These are phyloP conservation scores for Oppia nitens DNA, from an alignment of 1,140 invertebrate species.

Conservation along the genomic window DNA sequence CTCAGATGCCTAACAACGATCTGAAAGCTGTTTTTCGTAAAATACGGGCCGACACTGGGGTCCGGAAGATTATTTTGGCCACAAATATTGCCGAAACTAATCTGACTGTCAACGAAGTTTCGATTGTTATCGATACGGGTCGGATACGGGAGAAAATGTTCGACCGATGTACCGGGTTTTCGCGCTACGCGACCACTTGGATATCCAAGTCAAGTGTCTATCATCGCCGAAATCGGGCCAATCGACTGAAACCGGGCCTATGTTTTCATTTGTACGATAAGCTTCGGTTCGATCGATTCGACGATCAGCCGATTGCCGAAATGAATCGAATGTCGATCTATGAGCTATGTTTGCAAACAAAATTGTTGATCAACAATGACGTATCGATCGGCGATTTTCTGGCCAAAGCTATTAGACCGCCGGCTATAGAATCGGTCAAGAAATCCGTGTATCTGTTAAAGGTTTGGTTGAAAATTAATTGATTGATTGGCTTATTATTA, in stretches of 20 bases:
- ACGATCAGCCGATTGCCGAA: conserved; percentile 69
- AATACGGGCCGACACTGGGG: conserved; percentile 48
- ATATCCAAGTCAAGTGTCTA: conserved; percentile 93
- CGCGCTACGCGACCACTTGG: conserved; percentile 76
- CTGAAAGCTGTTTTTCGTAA: conserved; percentile 69
- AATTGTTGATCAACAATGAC: conserved; percentile 27
- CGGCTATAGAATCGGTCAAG: conserved; percentile 28
- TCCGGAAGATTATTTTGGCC: conserved; percentile 89
- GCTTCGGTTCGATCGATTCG: conserved; percentile 58
- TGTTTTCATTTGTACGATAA: conserved; percentile 73
- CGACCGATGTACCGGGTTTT: conserved; percentile 87
- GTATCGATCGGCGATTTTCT: conserved; percentile 34
- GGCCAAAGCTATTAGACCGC: conserved; percentile 37
- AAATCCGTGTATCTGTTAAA: conserved; percentile 35
- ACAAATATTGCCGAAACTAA: conserved; percentile 99
- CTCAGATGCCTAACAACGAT: conserved; percentile 72
- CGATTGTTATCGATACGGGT: conserved; percentile 94
- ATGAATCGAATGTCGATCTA: conserved; percentile 80
- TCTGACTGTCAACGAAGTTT: conserved; percentile 92
- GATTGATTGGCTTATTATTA: neutral
- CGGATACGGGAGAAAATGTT: conserved; percentile 85
- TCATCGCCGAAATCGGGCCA: conserved; percentile 87
- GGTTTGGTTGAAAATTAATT: neutral
- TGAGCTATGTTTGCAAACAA: conserved; percentile 30
- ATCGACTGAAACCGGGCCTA: conserved; percentile 45